Percentiles rank a stretch among this genome's conserved stretches.
phyloP scores from a whole-genome alignment of 2,113 vertebrate genomes.

The Alethe diademata region DNA sequence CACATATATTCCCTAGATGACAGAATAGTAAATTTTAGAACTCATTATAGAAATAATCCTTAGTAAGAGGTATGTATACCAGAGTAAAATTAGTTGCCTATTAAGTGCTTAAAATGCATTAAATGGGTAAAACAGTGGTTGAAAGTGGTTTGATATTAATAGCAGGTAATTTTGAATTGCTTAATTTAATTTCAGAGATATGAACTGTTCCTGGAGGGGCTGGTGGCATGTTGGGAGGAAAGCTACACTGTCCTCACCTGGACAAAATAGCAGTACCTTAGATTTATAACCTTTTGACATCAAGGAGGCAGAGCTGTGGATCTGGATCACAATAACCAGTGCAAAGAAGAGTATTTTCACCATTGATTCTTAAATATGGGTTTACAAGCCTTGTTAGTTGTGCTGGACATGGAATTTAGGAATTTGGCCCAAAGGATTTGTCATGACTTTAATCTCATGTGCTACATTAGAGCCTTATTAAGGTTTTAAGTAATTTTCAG shows the following conservation, averaged over 20 bases:
- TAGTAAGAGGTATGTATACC: neutral
- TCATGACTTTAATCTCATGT: neutral
- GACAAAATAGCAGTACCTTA: neutral
- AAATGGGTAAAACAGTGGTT: neutral
- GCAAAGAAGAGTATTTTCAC: neutral
- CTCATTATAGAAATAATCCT: neutral
- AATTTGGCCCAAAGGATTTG: neutral
- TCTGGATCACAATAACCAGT: neutral
- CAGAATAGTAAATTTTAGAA: slow-evolving; percentile 2
- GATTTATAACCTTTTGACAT: neutral
- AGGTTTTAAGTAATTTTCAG: slow-evolving; percentile 10
- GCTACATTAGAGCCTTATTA: neutral
- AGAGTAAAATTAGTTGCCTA: neutral
- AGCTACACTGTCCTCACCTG: neutral
- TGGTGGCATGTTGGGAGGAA: neutral
- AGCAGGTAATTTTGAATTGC: neutral
- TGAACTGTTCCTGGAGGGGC: neutral
- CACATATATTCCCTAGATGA: neutral
- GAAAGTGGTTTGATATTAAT: neutral
- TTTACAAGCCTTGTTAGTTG: neutral
- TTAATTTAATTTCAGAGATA: neutral
- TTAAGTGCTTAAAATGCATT: neutral
- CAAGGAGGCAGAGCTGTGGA: neutral
- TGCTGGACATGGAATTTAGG: neutral
- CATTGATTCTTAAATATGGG: neutral